phyloP scores from a whole-genome alignment of 2,888 invertebrate genomes.

The Apeira syringaria region DNA sequence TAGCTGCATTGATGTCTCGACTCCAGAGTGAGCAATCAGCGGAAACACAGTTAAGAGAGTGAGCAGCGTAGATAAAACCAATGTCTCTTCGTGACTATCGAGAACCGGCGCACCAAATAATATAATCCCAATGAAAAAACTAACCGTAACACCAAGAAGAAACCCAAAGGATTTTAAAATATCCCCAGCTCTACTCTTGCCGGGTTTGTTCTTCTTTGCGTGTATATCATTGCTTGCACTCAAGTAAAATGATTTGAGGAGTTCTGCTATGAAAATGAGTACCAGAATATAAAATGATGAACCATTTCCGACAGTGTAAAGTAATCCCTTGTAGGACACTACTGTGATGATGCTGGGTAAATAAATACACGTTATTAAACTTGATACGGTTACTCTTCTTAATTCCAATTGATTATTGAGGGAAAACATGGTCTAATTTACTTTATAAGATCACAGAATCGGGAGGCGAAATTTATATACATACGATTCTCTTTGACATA shows the following conservation, averaged over 20 bases:
- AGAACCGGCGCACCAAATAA: conserved; percentile 87
- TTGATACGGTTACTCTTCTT: conserved; percentile 72
- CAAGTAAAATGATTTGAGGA: conserved; percentile 79
- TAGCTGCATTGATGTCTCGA: conserved; percentile 80
- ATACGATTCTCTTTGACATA: no score
- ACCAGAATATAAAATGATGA: conserved; percentile 70
- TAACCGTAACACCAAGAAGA: conserved; percentile 66
- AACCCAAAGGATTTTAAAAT: conserved; percentile 75
- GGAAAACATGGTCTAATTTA: conserved; percentile 55
- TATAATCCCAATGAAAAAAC: conserved; percentile 85
- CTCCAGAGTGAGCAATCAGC: conserved; percentile 84
- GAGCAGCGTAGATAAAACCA: conserved; percentile 85
- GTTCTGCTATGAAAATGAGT: conserved; percentile 76
- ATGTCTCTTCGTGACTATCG: conserved; percentile 86
- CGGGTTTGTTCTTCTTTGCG: conserved; percentile 62
- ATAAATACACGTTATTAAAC: conserved; percentile 85
- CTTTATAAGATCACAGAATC: no score
- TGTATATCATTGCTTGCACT: conserved; percentile 57
- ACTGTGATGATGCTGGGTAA: conserved; percentile 82
- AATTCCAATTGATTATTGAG: conserved; percentile 66
- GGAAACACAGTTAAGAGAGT: conserved; percentile 86
- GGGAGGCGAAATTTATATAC: no score
- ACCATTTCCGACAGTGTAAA: conserved; percentile 85
- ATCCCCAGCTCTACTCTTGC: conserved; percentile 71
- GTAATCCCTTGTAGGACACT: conserved; percentile 80